Conservation (phyloP, 2,113 vertebrate species). For the Lagopus leucura region DNA sequence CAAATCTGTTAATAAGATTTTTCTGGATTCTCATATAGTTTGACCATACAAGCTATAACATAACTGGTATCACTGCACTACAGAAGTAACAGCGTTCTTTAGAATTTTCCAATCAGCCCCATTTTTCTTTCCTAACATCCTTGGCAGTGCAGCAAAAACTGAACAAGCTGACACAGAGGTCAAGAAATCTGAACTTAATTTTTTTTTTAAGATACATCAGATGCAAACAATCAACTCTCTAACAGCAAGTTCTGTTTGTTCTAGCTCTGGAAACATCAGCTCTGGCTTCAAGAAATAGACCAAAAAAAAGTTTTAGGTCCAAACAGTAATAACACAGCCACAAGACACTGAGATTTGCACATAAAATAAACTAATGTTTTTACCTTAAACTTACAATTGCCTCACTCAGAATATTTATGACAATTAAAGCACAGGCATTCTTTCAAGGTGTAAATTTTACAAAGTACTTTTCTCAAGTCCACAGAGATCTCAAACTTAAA, state of each 20-base stretch:
- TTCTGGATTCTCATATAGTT: neutral
- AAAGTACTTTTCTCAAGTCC: neutral
- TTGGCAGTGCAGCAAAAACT: neutral
- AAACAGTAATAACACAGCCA: neutral
- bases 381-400: neutral
- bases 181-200: neutral
- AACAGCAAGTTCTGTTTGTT: neutral
- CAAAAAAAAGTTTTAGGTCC: neutral
- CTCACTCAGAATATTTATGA: neutral
- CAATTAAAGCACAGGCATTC: neutral
- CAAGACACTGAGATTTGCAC: neutral
- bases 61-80: neutral
- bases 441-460: neutral
- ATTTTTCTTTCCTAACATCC: neutral
- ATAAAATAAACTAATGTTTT: neutral
- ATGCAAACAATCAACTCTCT: neutral
- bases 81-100: neutral
- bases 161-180: neutral
- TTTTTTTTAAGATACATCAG: neutral
- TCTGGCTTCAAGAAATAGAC: neutral
- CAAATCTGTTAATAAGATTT: neutral
- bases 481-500: neutral
- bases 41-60: neutral
- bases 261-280: neutral
- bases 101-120: neutral